These are phyloP conservation scores for Megastigmus dorsalis DNA, from an alignment of 2,888 invertebrate genomes.

Conservation along the genomic window DNA sequence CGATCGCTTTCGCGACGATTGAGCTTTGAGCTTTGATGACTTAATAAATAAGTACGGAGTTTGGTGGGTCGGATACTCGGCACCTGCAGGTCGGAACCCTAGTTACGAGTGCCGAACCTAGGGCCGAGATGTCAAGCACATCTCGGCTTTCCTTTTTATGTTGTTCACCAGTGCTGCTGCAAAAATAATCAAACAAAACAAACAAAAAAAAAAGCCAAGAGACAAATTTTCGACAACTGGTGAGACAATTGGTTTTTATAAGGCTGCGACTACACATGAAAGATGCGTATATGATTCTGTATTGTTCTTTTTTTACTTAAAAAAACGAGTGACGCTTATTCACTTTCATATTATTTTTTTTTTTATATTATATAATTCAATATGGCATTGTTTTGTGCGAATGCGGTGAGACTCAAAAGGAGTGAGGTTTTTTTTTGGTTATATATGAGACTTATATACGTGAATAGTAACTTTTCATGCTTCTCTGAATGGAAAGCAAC, in stretches of 20 bases:
- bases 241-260: background rate
- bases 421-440: constrained; percentile 26
- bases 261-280: constrained; percentile 26
- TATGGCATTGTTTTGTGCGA: constrained; percentile 47
- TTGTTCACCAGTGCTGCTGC: no score
- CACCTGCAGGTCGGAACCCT: constrained; percentile 73
- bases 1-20: background rate
- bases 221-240: no score
- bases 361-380: constrained; percentile 24
- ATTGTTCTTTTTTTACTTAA: constrained; percentile 32
- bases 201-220: background rate
- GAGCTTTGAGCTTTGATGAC: background rate
- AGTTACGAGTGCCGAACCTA: constrained; percentile 75
- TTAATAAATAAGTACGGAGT: constrained; percentile 66
- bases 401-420: constrained; percentile 20
- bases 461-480: constrained; percentile 31
- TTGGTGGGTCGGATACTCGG: constrained; percentile 70
- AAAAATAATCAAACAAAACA: background rate
- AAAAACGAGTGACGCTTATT: constrained; percentile 42
- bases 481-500: constrained; percentile 8
- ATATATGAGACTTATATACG: constrained; percentile 36
- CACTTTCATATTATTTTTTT: background rate
- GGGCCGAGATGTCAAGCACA: constrained; percentile 69
- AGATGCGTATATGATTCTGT: constrained; percentile 13
- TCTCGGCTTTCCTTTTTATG: constrained; percentile 30